phyloP scores from a whole-genome alignment of 2,888 invertebrate genomes.

The Ecliptopera silaceata region DNA sequence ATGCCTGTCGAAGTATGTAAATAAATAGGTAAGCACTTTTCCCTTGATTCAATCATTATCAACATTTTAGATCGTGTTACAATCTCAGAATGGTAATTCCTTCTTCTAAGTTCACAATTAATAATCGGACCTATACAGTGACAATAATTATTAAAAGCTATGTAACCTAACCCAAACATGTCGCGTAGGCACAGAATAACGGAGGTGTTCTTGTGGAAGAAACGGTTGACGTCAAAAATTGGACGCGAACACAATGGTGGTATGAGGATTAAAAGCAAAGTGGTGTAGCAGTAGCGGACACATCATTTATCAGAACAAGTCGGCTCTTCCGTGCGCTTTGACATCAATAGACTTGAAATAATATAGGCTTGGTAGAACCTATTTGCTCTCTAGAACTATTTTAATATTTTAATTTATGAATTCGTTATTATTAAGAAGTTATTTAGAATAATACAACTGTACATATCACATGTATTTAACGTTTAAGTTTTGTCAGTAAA shows the following conservation, averaged over 20 bases:
- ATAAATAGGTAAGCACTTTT: no score
- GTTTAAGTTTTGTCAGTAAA: not conserved
- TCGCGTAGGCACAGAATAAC: constrained; percentile 51
- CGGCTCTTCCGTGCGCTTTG: constrained; percentile 57
- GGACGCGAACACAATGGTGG: constrained; percentile 74
- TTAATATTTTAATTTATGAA: no score
- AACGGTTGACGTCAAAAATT: constrained; percentile 73
- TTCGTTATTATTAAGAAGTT: no score
- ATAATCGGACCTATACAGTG: not conserved
- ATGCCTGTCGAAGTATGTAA: no score
- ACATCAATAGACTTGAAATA: constrained; percentile 51
- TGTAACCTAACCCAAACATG: constrained; percentile 59
- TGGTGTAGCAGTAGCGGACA: constrained; percentile 74
- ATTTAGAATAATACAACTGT: no score
- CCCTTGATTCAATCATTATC: no score
- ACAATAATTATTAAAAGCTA: constrained; percentile 5
- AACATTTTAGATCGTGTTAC: no score
- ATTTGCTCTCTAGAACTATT: constrained; percentile 10
- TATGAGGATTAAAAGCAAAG: constrained; percentile 79
- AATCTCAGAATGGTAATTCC: no score
- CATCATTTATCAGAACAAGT: constrained; percentile 78
- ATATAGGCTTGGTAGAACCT: constrained; percentile 26
- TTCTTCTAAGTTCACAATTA: no score
- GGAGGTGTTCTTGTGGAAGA: constrained; percentile 51
- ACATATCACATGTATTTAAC: no score